A percentile compares a stretch with the other conserved stretches of the same genome.
These are phyloP conservation scores for Philopotamus ludificatus DNA, from an alignment of 1,140 invertebrate genomes.

Conservation along the genomic window DNA sequence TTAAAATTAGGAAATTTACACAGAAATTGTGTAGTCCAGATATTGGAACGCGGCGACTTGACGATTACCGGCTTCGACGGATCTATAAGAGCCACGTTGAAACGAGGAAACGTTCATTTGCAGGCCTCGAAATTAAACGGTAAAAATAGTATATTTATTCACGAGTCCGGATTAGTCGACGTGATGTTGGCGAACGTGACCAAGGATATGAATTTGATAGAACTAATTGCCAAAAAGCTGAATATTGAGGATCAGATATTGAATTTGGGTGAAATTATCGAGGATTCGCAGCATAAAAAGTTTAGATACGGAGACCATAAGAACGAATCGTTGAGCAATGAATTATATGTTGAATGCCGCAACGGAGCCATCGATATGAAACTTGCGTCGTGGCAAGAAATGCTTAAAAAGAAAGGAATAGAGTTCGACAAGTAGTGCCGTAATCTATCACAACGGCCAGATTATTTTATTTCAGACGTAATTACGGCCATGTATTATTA, in stretches of 20 bases:
- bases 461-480: too few species aligned
- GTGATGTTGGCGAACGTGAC: slow-evolving; percentile 49
- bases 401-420: slow-evolving; percentile 22
- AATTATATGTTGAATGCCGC: slow-evolving; percentile 54
- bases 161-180: slow-evolving; percentile 55
- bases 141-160: slow-evolving; percentile 56
- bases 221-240: slow-evolving; percentile 54
- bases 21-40: slow-evolving; percentile 51
- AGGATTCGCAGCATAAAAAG: slow-evolving; percentile 51
- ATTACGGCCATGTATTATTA: too few species aligned
- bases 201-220: slow-evolving; percentile 52
- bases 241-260: slow-evolving; percentile 52
- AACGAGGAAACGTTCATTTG: slow-evolving; percentile 54
- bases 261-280: slow-evolving; percentile 51
- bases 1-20: slow-evolving; percentile 50
- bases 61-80: slow-evolving; percentile 53
- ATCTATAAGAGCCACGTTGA: slow-evolving; percentile 51
- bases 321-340: slow-evolving; percentile 44
- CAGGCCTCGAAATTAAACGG: slow-evolving; percentile 51
- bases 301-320: slow-evolving; percentile 50
- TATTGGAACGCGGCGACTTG: slow-evolving; percentile 52
- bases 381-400: slow-evolving; percentile 37
- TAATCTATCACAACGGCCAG: too few species aligned
- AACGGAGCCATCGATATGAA: slow-evolving; percentile 55
- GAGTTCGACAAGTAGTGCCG: not conserved